Conservation (phyloP, 2,888 invertebrate species). For the Pegoplata infirma region DNA sequence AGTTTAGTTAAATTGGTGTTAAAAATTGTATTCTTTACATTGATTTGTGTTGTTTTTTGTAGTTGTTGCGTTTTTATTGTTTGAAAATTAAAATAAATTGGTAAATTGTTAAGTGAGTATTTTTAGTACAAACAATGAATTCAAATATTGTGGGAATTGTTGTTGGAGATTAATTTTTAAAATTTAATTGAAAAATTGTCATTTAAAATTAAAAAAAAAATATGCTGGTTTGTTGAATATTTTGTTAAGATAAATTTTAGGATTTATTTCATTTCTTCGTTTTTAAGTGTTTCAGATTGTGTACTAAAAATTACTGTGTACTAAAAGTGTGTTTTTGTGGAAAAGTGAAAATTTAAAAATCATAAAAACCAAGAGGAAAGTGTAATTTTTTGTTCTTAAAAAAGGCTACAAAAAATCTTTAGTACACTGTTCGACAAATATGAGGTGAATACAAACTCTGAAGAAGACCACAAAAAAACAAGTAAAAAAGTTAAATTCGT, state of each 20-base stretch:
- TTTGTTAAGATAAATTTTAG: conserved; percentile 5
- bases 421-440: too few relatives aligned
- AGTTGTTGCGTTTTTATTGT: conserved; percentile 18
- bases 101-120: conserved; percentile 49
- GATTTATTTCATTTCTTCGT: too few relatives aligned
- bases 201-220: not conserved
- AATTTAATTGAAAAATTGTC: not conserved
- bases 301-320: too few relatives aligned
- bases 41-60: conserved; percentile 14
- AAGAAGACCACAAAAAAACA: too few relatives aligned
- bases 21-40: conserved; percentile 7
- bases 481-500: too few relatives aligned
- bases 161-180: not conserved
- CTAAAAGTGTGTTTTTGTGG: too few relatives aligned
- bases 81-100: conserved; percentile 46
- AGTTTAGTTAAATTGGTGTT: conserved; percentile 48
- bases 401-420: too few relatives aligned
- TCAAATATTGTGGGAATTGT: conserved; percentile 3
- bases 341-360: not conserved
- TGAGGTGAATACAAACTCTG: too few relatives aligned
- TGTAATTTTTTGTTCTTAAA: too few relatives aligned
- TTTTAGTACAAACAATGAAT: not conserved
- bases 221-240: conserved; percentile 15
- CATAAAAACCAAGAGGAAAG: too few relatives aligned
- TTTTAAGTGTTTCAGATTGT: too few relatives aligned